phyloP scores from a whole-genome alignment of 1,140 invertebrate species.

The Melipona quadrifasciata region DNA sequence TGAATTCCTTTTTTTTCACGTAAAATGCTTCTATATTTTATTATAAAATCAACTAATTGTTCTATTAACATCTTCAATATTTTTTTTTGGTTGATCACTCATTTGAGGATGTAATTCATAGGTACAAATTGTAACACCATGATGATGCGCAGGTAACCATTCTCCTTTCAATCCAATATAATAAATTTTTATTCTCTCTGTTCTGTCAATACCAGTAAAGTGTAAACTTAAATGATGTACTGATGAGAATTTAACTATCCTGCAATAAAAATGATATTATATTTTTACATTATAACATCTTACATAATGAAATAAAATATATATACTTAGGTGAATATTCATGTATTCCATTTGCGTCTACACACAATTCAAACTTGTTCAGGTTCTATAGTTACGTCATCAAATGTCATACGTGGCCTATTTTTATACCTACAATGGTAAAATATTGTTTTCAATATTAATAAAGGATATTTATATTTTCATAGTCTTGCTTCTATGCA shows the following conservation, averaged over 20 bases:
- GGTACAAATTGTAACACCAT: slow-evolving; percentile 94
- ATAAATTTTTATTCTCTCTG: slow-evolving; percentile 92
- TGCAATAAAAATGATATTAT: slow-evolving; percentile 34
- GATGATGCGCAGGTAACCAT: slow-evolving; percentile 90
- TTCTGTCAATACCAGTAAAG: slow-evolving; percentile 94
- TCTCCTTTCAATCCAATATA: slow-evolving; percentile 98
- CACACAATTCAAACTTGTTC: slow-evolving; percentile 95
- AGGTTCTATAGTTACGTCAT: slow-evolving; percentile 87
- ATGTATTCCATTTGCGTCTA: slow-evolving; percentile 89
- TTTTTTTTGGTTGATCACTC: slow-evolving; percentile 85
- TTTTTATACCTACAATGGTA: slow-evolving; percentile 90
- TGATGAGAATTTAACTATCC: slow-evolving; percentile 93
- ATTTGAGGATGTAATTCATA: slow-evolving; percentile 94
- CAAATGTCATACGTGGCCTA: slow-evolving; percentile 95
- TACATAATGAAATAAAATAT: slow-evolving; percentile 29
- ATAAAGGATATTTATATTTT: slow-evolving; percentile 1
- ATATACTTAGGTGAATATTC: slow-evolving; percentile 95
- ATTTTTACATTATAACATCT: background rate
- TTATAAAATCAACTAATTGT: slow-evolving; percentile 46
- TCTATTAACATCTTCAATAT: slow-evolving; percentile 20
- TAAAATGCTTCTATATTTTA: background rate
- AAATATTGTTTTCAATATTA: background rate
- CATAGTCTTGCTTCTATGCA: background rate
- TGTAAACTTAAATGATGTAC: slow-evolving; percentile 94
- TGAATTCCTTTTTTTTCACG: background rate